Evolutionary conservation across 2,888 invertebrate genomes (phyloP).

Genomic region (Drosophila helvetica): DNA sequence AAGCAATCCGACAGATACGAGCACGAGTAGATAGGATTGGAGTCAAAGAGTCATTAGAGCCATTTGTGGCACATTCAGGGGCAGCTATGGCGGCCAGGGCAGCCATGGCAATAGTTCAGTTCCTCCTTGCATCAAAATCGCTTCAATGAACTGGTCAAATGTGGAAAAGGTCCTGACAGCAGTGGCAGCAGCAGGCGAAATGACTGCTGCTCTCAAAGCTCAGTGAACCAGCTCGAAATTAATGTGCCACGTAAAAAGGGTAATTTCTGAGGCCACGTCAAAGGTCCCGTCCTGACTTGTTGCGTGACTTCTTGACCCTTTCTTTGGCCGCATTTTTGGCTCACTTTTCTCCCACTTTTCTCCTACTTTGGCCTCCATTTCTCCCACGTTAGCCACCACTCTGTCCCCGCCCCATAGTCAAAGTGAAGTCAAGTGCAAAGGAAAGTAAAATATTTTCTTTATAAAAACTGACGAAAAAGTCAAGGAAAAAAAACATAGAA

Average conservation of each 20-base stretch:
- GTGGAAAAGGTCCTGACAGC: constrained; percentile 52
- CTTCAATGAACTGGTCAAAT: constrained; percentile 75
- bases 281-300: constrained; percentile 63
- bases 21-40: neutral
- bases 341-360: constrained; percentile 18
- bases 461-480: neutral
- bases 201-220: constrained; percentile 43
- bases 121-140: constrained; percentile 51
- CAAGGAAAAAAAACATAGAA: constrained; percentile 8
- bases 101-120: constrained; percentile 27
- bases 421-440: constrained; percentile 71
- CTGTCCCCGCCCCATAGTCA: constrained; percentile 21
- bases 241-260: constrained; percentile 76
- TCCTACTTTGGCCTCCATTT: neutral
- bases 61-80: constrained; percentile 65
- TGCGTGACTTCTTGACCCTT: constrained; percentile 54
- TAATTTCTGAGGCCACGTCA: constrained; percentile 64
- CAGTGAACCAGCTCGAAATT: constrained; percentile 68
- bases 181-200: constrained; percentile 4
- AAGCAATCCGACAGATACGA: constrained; percentile 14
- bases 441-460: constrained; percentile 57
- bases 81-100: too few species aligned
- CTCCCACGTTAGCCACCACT: neutral
- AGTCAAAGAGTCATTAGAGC: constrained; percentile 70
- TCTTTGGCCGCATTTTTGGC: constrained; percentile 4